phyloP scores from a whole-genome alignment of 2,797 vertebrate genomes.

The Galago senegalensis region DNA sequence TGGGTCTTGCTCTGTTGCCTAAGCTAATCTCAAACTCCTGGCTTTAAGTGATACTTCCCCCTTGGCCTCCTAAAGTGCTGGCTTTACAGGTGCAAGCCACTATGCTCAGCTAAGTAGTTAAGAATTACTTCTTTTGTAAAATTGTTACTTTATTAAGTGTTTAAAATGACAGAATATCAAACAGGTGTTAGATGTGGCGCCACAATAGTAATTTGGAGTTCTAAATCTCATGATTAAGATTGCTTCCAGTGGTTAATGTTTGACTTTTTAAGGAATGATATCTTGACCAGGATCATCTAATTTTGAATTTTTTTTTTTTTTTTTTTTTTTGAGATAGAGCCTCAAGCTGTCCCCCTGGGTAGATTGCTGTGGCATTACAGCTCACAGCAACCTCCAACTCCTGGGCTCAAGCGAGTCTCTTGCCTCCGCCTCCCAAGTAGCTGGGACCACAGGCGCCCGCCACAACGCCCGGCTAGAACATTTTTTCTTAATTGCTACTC shows the following conservation, averaged over 20 bases:
- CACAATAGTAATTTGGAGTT: not conserved
- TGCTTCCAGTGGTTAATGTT: not conserved
- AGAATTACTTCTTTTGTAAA: not conserved
- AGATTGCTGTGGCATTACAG: no score
- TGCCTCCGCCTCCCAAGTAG: no score
- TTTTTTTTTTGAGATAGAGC: no score
- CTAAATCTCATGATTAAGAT: conserved; percentile 36
- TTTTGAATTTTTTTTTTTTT: not conserved
- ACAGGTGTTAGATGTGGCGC: not conserved
- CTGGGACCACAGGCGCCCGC: no score
- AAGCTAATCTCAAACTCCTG: not conserved
- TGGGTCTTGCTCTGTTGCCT: not conserved
- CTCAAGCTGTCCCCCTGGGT: no score
- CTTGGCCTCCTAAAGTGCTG: not conserved
- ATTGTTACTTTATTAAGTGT: not conserved
- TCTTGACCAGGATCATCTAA: not conserved
- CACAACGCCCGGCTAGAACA: no score
- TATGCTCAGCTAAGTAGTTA: not conserved
- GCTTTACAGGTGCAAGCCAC: not conserved
- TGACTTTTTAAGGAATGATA: conserved; percentile 39
- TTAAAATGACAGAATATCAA: not conserved
- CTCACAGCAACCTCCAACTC: no score
- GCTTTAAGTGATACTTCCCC: not conserved
- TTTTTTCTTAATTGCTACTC: not conserved
- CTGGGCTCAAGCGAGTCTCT: no score